Evolutionary conservation across 1,140 invertebrate genomes (phyloP), one percentile per base, ranked within the genome.

Genomic region (Drosophila fuyamai): DNA sequence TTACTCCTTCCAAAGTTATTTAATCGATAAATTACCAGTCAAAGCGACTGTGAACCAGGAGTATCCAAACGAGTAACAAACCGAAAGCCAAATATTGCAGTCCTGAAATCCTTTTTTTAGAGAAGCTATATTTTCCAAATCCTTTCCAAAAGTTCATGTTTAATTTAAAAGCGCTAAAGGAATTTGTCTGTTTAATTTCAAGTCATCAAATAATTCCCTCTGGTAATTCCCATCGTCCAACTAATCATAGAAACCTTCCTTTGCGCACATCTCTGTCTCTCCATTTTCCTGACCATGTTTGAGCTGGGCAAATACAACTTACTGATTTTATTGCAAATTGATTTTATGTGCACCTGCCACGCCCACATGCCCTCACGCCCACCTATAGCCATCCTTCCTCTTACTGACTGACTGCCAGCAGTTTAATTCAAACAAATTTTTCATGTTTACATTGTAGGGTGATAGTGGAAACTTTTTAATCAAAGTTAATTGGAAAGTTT

Each of bases 401-500:
- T 35, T 14, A 5, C 40, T 44, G 75, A 44, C 41, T 51, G 72
- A 53, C 61, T 61, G 65, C 47, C 56, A 29, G 74, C 65, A 72
- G 68, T 82, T 79, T 75, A 88, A 88, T 88, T 88, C 83, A 88
- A 88, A 88, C 83, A 88, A 88, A 88, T 88, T 88, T 88, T 88
- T 88, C 84, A 88, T 88, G 83, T 88, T 88, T 88, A 88, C 83
- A 89, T 88, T 88, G 83, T 89, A 77, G 78, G 81, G 76, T 80
- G 83, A 88, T 88, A 88, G 83, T 88, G 80, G 84, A 89, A 88
- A 88, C 83, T 88, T 88, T 88, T 88, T 88, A 88, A 88, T 88
- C 83, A 88, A 88, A 88, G 83, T 88, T 88, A 88, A 88, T 88
- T 88, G 83, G 83, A 88, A 88, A 88, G 83, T 88, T 88, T 88